Evolutionary conservation across 2,888 invertebrate genomes (phyloP).

Genomic region (Leptinotarsa peninsularis): DNA sequence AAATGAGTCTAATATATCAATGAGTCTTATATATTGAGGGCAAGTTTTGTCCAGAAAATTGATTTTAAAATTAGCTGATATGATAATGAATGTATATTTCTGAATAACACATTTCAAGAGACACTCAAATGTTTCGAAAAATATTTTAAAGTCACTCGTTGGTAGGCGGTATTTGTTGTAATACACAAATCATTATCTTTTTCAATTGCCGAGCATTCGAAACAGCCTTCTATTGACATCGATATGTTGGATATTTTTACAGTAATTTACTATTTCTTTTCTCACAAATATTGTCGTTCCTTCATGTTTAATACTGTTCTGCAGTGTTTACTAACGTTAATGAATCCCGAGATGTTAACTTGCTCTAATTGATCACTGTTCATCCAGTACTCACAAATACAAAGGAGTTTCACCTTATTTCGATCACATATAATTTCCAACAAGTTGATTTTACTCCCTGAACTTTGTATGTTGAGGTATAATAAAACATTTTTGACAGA

Average conservation of each 20-base stretch:
- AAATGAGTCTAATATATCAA: too few relatives aligned
- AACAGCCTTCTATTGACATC: not conserved
- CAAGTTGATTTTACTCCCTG: not conserved
- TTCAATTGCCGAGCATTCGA: not conserved
- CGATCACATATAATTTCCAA: slow-evolving; percentile 1
- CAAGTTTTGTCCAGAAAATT: too few relatives aligned
- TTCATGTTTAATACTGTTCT: not conserved
- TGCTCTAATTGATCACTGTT: not conserved
- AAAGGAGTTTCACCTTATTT: not conserved
- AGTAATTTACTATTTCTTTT: not conserved
- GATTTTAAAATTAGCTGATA: too few relatives aligned
- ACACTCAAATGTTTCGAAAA: not conserved
- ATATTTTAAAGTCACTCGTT: not conserved
- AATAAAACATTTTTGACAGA: not conserved
- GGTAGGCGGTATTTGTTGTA: not conserved
- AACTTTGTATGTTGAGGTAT: slow-evolving; percentile 1
- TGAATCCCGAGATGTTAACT: not conserved
- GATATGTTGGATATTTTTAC: not conserved
- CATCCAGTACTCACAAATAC: not conserved
- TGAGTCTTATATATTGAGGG: too few relatives aligned
- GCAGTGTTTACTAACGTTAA: not conserved
- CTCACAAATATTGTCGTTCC: not conserved
- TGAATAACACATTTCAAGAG: not conserved
- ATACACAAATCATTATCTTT: not conserved
- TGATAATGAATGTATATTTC: not conserved